Evolutionary conservation across 2,113 vertebrate genomes (phyloP).

Genomic region (Rhipidura dahli): DNA sequence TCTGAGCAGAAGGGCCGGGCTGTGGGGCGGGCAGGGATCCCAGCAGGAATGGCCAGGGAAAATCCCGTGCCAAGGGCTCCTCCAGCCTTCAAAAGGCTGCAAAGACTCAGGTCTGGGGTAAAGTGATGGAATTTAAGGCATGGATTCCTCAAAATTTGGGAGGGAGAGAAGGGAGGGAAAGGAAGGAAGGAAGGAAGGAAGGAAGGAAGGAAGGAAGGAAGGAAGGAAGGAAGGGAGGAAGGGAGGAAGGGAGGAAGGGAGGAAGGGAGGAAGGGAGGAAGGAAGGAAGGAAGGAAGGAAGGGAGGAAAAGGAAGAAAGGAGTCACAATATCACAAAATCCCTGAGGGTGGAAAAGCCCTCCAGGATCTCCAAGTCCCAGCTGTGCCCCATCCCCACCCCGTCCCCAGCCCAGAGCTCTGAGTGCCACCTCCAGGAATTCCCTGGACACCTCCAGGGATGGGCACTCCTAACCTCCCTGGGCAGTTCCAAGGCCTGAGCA

Average conservation of each 20-base stretch:
- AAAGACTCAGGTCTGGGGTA: not conserved
- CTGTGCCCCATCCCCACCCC: not conserved
- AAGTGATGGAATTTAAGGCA: not conserved
- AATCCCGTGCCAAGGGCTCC: not conserved
- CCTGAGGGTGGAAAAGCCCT: not conserved
- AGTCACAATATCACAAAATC: not conserved
- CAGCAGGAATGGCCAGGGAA: not conserved
- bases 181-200: not conserved
- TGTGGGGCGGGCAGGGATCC: not conserved
- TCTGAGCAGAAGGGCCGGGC: not conserved
- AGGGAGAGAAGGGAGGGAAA: no score
- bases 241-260: no score
- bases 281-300: not conserved
- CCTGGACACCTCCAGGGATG: not conserved
- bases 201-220: no score
- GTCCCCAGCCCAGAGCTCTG: not conserved
- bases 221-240: no score
- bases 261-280: not conserved
- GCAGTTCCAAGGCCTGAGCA: not conserved
- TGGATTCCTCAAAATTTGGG: fast-evolving
- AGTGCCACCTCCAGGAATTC: not conserved
- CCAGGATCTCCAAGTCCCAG: fast-evolving
- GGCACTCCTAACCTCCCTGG: not conserved
- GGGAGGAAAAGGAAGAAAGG: not conserved
- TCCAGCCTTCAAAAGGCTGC: not conserved